Conservation (phyloP, 1,140 invertebrate species). For the Solen grandis region DNA sequence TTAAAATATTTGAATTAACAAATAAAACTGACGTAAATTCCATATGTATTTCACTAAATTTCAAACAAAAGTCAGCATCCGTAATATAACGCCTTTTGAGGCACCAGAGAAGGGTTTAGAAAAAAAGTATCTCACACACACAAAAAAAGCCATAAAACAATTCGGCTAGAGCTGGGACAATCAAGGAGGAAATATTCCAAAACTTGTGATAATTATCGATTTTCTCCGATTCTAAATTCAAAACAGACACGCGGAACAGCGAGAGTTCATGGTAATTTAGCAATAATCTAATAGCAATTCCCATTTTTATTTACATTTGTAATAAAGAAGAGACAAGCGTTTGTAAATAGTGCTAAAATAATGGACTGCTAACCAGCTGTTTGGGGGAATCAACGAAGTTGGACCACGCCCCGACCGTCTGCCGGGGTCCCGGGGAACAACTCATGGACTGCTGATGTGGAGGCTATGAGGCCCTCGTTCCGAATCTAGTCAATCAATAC, state of each 20-base stretch:
- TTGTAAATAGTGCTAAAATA: slow-evolving; percentile 36
- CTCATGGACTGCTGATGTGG: neutral
- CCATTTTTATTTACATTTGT: slow-evolving; percentile 45
- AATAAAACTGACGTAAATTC: too few species aligned
- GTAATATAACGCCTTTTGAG: too few species aligned
- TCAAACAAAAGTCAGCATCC: too few species aligned
- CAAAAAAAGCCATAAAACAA: too few species aligned
- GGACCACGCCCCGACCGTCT: slow-evolving; percentile 43
- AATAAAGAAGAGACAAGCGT: slow-evolving; percentile 9
- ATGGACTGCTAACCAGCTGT: slow-evolving; percentile 28
- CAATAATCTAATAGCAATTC: slow-evolving; percentile 52
- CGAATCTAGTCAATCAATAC: too few species aligned
- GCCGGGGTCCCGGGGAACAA: neutral
- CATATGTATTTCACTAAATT: too few species aligned
- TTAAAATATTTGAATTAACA: too few species aligned
- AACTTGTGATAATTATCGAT: slow-evolving; percentile 50
- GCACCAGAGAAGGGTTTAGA: too few species aligned
- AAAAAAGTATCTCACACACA: too few species aligned
- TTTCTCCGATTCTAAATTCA: slow-evolving; percentile 35
- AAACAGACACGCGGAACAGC: slow-evolving; percentile 36
- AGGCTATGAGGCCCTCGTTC: too few species aligned
- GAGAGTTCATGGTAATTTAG: slow-evolving; percentile 52
- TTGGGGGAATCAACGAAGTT: slow-evolving; percentile 5
- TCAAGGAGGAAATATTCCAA: too few species aligned
- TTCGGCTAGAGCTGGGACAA: too few species aligned